Evolutionary conservation across 1,140 invertebrate species (phyloP), one percentile per base, ranked within the genome.

Genomic region (Battus philenor): DNA sequence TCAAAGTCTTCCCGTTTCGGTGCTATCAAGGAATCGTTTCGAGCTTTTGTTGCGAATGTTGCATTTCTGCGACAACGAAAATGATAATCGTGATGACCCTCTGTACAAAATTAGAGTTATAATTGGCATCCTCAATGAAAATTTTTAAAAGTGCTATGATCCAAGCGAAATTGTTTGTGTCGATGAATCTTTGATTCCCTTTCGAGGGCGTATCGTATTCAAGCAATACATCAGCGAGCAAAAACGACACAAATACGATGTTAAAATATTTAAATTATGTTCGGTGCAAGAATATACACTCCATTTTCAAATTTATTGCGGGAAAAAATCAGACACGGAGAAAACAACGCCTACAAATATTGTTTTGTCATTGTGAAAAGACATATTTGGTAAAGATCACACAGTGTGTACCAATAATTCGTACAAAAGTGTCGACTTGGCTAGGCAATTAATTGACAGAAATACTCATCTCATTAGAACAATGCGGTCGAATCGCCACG

Each of bases 51-150:
- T 44, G 26, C 27, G 26, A 20, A 32, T 32, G 15, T 13, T 45
- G n/a, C 43, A 45, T 18, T 45, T 45, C 11, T 17, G 16, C 11
- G 29, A 32, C 20, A 45, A 45, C 15, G 43, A 45, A 10, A 32
- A 16, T 11, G 29, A 9, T 5, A 30, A 45, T 11, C 18, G 24
- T 11, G 7, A n/a, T 2, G 43, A 45, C 18, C 18, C 29, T 22
- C 24, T 45, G 11, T 20, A 20, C 26, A 44, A 44, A 44, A 44
- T 44, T 22, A 16, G 43, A 20, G 27, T 20, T 3, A 16, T 44
- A n/a, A 44, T 44, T 9, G 18, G 31, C 9, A 18, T 18, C 22
- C 15, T 45, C 7, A 32, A 45, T 12, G 41, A 16, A 26, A 26
- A 26, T 26, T 26, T 26, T 26, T 7, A 26, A 7, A 26, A 26